Evolutionary conservation across 2,113 vertebrate species (phyloP).

Genomic region (Microtus oregoni): DNA sequence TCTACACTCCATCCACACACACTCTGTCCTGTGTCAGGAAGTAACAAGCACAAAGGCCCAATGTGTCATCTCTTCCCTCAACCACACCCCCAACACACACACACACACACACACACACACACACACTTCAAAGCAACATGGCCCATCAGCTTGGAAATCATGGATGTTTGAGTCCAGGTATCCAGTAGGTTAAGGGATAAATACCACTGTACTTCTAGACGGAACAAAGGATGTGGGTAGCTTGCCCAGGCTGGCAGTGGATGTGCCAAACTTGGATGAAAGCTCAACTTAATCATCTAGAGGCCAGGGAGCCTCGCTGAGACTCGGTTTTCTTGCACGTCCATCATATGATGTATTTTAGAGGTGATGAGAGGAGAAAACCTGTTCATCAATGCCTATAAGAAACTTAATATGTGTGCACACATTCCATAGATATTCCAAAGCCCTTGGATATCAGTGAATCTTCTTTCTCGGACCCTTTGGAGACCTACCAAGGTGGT

Average conservation of each 20-base stretch:
- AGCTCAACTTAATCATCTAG: neutral
- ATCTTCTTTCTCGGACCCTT: neutral
- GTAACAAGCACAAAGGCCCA: neutral
- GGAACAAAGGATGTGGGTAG: conserved; percentile 18
- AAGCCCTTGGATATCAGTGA: conserved; percentile 27
- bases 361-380: neutral
- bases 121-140: conserved; percentile 14
- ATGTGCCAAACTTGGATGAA: neutral
- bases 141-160: neutral
- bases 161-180: neutral
- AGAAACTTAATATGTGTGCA: neutral
- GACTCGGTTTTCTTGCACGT: neutral
- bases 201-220: conserved; percentile 7
- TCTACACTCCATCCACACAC: conserved; percentile 10
- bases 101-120: neutral
- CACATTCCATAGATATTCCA: neutral
- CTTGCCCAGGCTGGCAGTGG: neutral
- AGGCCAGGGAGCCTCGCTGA: neutral
- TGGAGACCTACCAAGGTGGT: neutral
- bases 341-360: neutral
- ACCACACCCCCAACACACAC: neutral
- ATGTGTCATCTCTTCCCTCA: conserved; percentile 1
- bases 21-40: neutral
- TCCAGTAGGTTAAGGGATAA: neutral
- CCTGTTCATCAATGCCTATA: neutral